These are phyloP conservation scores for Drosophila infuscata DNA, from an alignment of 2,888 invertebrate genomes.

Conservation along the genomic window DNA sequence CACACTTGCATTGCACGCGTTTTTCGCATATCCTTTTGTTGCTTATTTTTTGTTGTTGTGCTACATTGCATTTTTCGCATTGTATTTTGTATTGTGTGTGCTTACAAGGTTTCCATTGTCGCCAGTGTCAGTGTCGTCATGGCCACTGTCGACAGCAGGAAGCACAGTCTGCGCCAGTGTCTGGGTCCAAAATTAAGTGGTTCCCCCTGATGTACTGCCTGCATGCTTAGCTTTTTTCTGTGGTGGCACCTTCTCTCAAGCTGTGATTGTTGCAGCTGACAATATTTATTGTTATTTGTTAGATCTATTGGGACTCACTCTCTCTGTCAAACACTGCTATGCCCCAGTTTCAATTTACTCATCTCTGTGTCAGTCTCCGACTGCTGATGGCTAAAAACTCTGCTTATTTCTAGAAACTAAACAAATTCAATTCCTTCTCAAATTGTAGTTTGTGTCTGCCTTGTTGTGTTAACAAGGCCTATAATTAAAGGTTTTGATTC, in stretches of 20 bases:
- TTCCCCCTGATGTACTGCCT: background rate
- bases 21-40: constrained; percentile 67
- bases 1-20: constrained; percentile 70
- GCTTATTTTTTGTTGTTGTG: constrained; percentile 34
- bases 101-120: constrained; percentile 47
- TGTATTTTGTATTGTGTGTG: constrained; percentile 43
- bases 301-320: background rate
- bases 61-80: constrained; percentile 37
- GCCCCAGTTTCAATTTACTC: background rate
- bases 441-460: background rate
- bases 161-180: constrained; percentile 38
- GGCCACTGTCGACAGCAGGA: constrained; percentile 26
- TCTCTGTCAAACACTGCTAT: background rate
- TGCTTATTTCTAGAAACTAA: background rate
- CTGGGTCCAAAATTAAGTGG: constrained; percentile 47
- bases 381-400: background rate
- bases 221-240: constrained; percentile 2
- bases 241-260: background rate
- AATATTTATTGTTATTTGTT: constrained; percentile 1
- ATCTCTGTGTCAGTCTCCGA: background rate
- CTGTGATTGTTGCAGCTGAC: background rate
- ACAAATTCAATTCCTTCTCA: background rate
- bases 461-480: background rate
- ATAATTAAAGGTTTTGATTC: background rate
- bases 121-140: constrained; percentile 13